Evolutionary conservation across 2,113 vertebrate species (phyloP).

Genomic region (Saguinus midas): DNA sequence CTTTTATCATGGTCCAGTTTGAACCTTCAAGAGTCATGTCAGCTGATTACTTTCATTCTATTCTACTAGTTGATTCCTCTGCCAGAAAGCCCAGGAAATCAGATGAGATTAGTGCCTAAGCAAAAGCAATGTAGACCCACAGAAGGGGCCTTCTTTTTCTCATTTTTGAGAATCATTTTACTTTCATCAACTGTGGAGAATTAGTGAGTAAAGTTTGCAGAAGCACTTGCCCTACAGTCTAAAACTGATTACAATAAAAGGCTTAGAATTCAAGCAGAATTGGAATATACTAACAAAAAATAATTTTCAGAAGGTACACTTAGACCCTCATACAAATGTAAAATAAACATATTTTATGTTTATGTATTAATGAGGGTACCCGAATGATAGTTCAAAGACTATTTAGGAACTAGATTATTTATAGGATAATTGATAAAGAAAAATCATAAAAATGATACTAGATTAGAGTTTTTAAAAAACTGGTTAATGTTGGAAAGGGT

Average conservation of each 20-base stretch:
- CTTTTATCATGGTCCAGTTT: neutral
- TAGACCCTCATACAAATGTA: neutral
- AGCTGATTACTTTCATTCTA: neutral
- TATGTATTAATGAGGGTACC: neutral
- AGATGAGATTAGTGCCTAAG: neutral
- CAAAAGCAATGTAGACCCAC: neutral
- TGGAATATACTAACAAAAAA: neutral
- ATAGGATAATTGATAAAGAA: neutral
- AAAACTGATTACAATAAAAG: neutral
- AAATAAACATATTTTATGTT: neutral
- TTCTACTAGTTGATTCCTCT: neutral
- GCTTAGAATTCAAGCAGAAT: constrained; percentile 11
- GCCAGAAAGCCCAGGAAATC: neutral
- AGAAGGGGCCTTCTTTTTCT: neutral
- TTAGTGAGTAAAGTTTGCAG: neutral
- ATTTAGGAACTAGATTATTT: neutral
- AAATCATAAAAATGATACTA: neutral
- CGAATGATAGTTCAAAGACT: neutral
- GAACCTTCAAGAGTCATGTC: neutral
- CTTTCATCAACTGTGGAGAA: neutral
- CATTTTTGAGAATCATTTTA: neutral
- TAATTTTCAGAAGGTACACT: neutral
- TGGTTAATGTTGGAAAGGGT: too few relatives aligned
- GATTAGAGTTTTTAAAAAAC: neutral
- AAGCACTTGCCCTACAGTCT: neutral